Percentiles rank a stretch among this genome's conserved stretches.
These are phyloP conservation scores for Archips crataeganus DNA, from an alignment of 2,888 invertebrate species.

Conservation along the genomic window DNA sequence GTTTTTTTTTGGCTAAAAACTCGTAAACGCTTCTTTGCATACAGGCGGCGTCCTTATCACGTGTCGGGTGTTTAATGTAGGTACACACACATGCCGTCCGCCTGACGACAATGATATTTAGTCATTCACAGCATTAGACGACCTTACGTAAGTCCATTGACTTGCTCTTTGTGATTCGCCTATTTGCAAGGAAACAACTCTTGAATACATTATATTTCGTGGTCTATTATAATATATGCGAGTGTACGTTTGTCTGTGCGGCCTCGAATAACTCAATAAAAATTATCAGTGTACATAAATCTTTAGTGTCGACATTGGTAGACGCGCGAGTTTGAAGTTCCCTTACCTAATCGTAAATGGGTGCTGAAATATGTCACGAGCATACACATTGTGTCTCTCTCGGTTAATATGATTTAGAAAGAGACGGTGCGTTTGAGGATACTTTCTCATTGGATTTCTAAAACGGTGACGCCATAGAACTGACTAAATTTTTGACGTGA, in stretches of 20 bases:
- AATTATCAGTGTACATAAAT: constrained; percentile 29
- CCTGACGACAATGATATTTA: constrained; percentile 39
- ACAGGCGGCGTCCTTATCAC: neutral
- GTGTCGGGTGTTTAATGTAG: constrained; percentile 1
- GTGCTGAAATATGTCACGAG: constrained; percentile 11
- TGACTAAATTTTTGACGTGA: too few species aligned
- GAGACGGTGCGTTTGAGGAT: neutral
- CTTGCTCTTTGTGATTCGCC: constrained; percentile 36
- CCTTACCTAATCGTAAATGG: neutral
- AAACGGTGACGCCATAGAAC: neutral
- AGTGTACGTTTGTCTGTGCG: constrained; percentile 19
- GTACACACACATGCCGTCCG: constrained; percentile 8
- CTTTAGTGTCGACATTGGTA: constrained; percentile 18
- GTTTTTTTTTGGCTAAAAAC: constrained; percentile 1
- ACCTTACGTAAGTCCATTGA: constrained; percentile 39
- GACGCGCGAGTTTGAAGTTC: neutral
- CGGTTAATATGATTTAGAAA: neutral
- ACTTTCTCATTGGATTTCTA: neutral
- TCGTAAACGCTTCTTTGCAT: constrained; percentile 7
- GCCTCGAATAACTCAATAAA: constrained; percentile 24
- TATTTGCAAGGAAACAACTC: constrained; percentile 39
- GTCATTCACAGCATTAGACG: constrained; percentile 32
- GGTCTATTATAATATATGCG: constrained; percentile 10
- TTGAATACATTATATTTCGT: constrained; percentile 37
- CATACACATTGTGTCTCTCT: constrained; percentile 1